These are phyloP conservation scores for Caenorhabditis zanzibari DNA, from an alignment of 2,888 invertebrate species.

Conservation along the genomic window DNA sequence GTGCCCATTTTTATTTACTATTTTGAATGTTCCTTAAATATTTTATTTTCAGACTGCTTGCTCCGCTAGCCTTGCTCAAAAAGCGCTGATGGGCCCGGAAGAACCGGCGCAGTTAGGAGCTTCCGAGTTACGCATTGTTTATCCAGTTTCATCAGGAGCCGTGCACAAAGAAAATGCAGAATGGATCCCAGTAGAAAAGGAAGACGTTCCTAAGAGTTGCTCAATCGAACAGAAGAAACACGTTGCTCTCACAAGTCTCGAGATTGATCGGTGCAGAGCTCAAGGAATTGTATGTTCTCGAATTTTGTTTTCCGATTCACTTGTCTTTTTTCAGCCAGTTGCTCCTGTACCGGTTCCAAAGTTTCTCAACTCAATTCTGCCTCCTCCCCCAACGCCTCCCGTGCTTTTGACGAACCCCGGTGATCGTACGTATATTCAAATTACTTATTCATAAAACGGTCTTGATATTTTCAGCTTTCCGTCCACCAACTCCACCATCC, in stretches of 20 bases:
- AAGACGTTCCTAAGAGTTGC: slow-evolving; percentile 69
- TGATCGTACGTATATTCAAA: slow-evolving; percentile 28
- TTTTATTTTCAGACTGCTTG: slow-evolving; percentile 36
- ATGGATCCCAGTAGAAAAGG: slow-evolving; percentile 68
- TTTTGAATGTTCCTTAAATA: background rate
- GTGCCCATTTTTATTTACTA: no score
- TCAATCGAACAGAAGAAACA: slow-evolving; percentile 70
- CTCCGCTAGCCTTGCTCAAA: slow-evolving; percentile 46
- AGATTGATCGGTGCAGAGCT: slow-evolving; percentile 60
- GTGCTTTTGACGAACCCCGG: slow-evolving; percentile 44
- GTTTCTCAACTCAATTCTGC: slow-evolving; percentile 61
- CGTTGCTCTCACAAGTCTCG: slow-evolving; percentile 70
- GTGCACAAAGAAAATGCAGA: slow-evolving; percentile 72
- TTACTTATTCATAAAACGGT: no score
- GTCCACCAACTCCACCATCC: slow-evolving; percentile 58
- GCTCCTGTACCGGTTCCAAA: slow-evolving; percentile 47
- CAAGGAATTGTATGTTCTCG: slow-evolving; percentile 60
- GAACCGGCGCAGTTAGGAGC: slow-evolving; percentile 54
- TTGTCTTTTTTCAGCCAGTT: slow-evolving; percentile 31
- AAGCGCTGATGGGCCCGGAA: slow-evolving; percentile 45
- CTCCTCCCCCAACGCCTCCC: slow-evolving; percentile 70
- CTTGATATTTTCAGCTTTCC: slow-evolving; percentile 29
- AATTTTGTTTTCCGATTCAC: background rate
- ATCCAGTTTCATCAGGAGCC: slow-evolving; percentile 79
- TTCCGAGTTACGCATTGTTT: slow-evolving; percentile 69